phyloP scores from a whole-genome alignment of 1,140 invertebrate species.

The Drosophila nigrodunni region DNA sequence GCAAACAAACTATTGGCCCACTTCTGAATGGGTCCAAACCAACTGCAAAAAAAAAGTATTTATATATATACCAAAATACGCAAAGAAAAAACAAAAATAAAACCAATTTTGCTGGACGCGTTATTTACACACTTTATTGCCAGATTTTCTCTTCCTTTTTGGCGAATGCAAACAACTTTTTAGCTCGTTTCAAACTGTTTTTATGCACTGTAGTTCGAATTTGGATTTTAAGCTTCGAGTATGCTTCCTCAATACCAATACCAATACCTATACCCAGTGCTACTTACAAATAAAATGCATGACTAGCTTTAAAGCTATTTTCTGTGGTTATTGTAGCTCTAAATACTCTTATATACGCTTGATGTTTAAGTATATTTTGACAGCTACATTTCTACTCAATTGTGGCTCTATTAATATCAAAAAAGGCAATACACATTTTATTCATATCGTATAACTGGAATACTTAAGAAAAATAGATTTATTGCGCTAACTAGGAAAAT shows the following conservation, averaged over 20 bases:
- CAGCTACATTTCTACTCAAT: too few relatives aligned
- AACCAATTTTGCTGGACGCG: conserved; percentile 22
- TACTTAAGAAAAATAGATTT: too few relatives aligned
- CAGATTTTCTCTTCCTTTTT: conserved; percentile 12
- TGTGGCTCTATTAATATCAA: too few relatives aligned
- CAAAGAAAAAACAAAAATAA: conserved; percentile 8
- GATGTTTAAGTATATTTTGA: too few relatives aligned
- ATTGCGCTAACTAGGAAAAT: too few relatives aligned
- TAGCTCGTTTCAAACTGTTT: conserved; percentile 31
- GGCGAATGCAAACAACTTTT: conserved; percentile 1
- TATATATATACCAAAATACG: neutral
- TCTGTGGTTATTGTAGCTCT: too few relatives aligned
- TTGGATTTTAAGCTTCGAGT: conserved; percentile 2
- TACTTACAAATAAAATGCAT: too few relatives aligned
- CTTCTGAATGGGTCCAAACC: conserved; percentile 4
- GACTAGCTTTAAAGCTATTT: neutral
- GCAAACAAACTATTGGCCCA: conserved; percentile 23
- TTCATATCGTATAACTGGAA: too few relatives aligned
- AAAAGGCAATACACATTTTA: too few relatives aligned
- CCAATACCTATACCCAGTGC: too few relatives aligned
- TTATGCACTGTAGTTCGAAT: conserved; percentile 5
- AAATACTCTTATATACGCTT: too few relatives aligned
- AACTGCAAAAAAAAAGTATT: neutral
- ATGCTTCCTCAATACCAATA: neutral
- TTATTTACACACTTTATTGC: conserved; percentile 30